phyloP scores from a whole-genome alignment of 2,113 vertebrate species.

The cattle (Bos taurus) region ARS-UCD2.0 NC_037357.1:77971501-77972000 shows the following conservation, averaged over 20 bases:
- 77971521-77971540: background rate
- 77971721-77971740: no score
- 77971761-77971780: background rate
- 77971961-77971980: background rate
- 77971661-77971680: rapidly evolving
- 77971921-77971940: background rate
- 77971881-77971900: background rate
- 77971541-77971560: background rate
- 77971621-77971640: background rate
- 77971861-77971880: background rate
- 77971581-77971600: background rate
- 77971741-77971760: background rate
- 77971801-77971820: background rate
- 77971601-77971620: background rate
- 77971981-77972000: background rate
- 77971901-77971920: background rate
- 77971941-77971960: background rate
- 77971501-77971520: background rate
- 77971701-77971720: background rate
- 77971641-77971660: background rate
- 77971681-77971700: background rate
- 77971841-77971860: background rate
- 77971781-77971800: background rate
- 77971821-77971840: background rate
- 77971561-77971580: background rate